A percentile compares a stretch with the other conserved stretches of the same genome.
Conservation (phyloP, 2,113 vertebrate genomes). For the Ranitomeya variabilis region DNA sequence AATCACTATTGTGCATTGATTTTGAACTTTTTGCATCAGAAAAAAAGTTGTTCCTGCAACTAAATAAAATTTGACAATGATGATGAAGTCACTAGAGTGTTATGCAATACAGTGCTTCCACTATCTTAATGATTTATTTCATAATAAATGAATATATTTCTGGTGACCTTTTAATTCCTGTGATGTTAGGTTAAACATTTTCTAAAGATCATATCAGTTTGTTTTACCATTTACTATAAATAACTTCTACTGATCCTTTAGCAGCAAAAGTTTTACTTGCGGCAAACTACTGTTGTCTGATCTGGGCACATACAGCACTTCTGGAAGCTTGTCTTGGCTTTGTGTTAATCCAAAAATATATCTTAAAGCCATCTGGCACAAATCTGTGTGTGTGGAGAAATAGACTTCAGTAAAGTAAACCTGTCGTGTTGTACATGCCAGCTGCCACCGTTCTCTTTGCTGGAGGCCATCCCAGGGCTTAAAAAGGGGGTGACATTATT, state of each 20-base stretch:
- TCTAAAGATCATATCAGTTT: not conserved
- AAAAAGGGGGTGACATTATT: constrained; percentile 23
- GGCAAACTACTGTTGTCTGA: not conserved
- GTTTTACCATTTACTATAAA: not conserved
- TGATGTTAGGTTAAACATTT: not conserved
- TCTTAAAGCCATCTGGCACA: constrained; percentile 49
- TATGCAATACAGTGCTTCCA: not conserved
- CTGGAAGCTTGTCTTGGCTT: constrained; percentile 4
- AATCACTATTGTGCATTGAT: not conserved
- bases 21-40: not conserved
- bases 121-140: not conserved
- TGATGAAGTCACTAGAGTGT: not conserved
- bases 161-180: not conserved
- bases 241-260: not conserved
- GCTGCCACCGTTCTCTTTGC: constrained; percentile 33
- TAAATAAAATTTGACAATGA: not conserved
- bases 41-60: not conserved
- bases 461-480: constrained; percentile 33
- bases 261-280: constrained; percentile 20
- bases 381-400: constrained; percentile 4
- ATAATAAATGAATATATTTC: too few species aligned
- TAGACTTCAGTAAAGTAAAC: constrained; percentile 14
- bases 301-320: not conserved
- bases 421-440: constrained; percentile 26
- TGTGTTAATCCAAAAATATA: constrained; percentile 51